Evolutionary conservation across 2,797 vertebrate genomes (phyloP).

Genomic region (Lerista edwardsae): DNA sequence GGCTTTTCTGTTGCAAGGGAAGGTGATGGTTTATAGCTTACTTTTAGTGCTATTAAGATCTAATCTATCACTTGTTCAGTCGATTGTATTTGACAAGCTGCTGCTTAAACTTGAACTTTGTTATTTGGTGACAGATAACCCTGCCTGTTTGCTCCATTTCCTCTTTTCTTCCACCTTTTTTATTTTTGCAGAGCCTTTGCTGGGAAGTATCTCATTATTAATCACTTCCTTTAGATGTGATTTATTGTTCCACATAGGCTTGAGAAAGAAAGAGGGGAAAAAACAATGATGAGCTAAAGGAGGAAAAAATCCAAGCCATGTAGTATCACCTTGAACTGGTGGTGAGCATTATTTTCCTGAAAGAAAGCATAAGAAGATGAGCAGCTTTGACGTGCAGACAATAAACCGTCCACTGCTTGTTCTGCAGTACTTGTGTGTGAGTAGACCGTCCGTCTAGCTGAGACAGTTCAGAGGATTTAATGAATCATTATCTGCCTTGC

Average conservation of each 20-base stretch:
- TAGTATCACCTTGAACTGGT: conserved; percentile 33
- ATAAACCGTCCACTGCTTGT: not conserved
- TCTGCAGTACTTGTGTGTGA: no score
- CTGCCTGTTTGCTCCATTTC: conserved; percentile 79
- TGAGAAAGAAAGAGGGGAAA: conserved; percentile 22
- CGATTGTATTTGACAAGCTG: conserved; percentile 79
- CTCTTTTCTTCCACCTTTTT: conserved; percentile 49
- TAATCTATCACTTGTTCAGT: conserved; percentile 82
- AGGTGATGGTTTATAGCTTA: conserved; percentile 76
- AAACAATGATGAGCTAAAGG: conserved; percentile 8
- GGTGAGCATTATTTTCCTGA: conserved; percentile 28
- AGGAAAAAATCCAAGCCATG: not conserved
- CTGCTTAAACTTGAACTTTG: conserved; percentile 84
- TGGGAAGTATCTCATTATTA: conserved; percentile 79
- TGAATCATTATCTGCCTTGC: not conserved
- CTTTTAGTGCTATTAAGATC: conserved; percentile 81
- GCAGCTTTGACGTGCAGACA: conserved; percentile 6
- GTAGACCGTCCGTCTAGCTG: not conserved
- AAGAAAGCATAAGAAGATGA: conserved; percentile 12
- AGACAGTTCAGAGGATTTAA: not conserved
- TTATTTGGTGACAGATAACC: conserved; percentile 81
- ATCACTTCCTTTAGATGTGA: conserved; percentile 76
- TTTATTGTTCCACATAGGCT: conserved; percentile 66
- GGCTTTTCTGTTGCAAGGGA: conserved; percentile 77
- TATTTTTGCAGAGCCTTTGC: conserved; percentile 66